Base-by-base conservation (phyloP, 2,797 vertebrate species). In the Lemur catta region DNA sequence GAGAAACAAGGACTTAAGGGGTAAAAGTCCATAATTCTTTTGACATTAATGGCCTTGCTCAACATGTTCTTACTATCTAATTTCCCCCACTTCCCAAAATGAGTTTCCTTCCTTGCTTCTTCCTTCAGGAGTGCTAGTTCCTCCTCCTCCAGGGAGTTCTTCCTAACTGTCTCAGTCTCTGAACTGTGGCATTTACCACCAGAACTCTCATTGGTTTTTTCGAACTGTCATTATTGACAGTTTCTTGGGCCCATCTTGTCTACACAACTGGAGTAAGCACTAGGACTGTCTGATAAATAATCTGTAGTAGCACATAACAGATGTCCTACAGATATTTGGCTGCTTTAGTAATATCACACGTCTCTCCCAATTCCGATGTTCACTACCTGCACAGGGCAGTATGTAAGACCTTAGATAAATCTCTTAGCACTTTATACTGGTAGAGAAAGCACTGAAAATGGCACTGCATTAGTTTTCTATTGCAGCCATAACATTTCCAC, bases 71-170 rank as follows among this genome's bases (percentile, higher is more conserved):
- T 89, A 87, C 18, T 52, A 41, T 92, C 57, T 80, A 17, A 85
- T 84, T 91, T 78, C n/a, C 41, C 67, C 71, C 13, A 84, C 48
- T 91, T 94, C 38, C 91, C n/a, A 4, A 88, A 85, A 69, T 20
- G 15, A 81, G 43, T 57, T 94, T 92, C 84, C 81, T 96, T 92
- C 57, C 41, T 91, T 41, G 35, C 67, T 55, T 89, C 67, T 94
- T 92, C 87, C 92, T 80, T 92, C 43, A 50, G 46, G 30, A 72
- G 22, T 46, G 17, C 75, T 43, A 93, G 88, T 71, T 81, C 30
- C 33, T 86, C 59, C 59, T 91, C 33, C 38, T 84, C n/a, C 43
- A 11, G 8, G 20, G 57, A 89, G 78, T 74, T 84, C 61, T 89
- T 96, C 84, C 69, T 63, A 50, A 57, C 55, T 57, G 55, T 72